Conservation (phyloP, 2,113 vertebrate genomes). For the Aramus guarauna region DNA sequence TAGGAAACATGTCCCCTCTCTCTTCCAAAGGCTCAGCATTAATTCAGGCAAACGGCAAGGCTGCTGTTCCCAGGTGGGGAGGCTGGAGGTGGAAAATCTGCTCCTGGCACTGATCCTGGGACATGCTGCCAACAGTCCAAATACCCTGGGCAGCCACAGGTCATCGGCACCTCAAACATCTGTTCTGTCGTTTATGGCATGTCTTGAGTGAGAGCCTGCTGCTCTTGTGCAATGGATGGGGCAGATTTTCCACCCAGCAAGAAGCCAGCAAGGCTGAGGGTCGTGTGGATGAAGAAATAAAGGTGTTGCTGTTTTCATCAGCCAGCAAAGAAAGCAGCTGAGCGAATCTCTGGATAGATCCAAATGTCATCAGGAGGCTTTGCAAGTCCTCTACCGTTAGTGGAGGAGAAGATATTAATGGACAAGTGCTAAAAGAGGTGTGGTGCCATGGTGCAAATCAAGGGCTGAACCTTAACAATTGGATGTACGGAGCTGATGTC, state of each 20-base stretch:
- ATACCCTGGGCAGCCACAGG: neutral
- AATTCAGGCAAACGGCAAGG: fast-evolving
- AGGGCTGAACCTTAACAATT: neutral
- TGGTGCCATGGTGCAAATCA: neutral
- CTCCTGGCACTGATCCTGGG: neutral
- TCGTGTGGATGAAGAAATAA: neutral
- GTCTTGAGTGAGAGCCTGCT: neutral
- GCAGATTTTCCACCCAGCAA: neutral
- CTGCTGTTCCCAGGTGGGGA: neutral
- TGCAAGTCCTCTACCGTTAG: neutral
- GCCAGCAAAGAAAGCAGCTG: neutral
- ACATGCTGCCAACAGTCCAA: neutral
- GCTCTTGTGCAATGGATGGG: neutral
- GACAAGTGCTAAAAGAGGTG: neutral
- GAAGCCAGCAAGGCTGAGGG: neutral
- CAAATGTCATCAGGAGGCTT: neutral
- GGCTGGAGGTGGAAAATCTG: neutral
- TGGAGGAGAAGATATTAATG: neutral
- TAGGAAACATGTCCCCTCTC: neutral
- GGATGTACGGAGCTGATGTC: fast-evolving
- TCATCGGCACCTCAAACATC: neutral
- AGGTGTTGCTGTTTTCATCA: neutral
- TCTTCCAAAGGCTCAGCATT: neutral
- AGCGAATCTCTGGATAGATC: neutral
- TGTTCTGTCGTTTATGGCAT: fast-evolving